Base-by-base conservation (phyloP, 2,113 vertebrate species). In the Callopanchax toddi region DNA sequence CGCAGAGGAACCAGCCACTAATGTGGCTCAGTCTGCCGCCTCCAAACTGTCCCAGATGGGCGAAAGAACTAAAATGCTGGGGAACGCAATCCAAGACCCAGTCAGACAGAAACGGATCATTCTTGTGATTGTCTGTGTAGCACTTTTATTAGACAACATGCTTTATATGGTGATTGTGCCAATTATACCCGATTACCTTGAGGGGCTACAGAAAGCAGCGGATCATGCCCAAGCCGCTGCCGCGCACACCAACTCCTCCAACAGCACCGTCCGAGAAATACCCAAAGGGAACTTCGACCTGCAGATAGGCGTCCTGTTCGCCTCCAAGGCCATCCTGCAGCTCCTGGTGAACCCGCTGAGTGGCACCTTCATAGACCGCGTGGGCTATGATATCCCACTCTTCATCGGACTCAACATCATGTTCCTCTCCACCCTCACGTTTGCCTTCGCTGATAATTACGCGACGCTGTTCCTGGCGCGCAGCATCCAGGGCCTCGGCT, bases 81-180 rank as follows among this genome's bases (percentile, higher is more conserved):
- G 94, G 68, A 87, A 85, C 26, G 95, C 89, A 20, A 92, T 97
- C 66, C 93, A 94, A 74, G 90, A 96, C 46, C 93, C 94, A 18
- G 91, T 86, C 44, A 85, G 94, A 44, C 95, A 96, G 86, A 92
- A 96, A 67, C 91, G 94, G 74, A 91, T 97, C 72, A 90, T 97
- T 78, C 84, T 98, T 70, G 82, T 94, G 12, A 96, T 96, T 72
- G 97, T 98, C 32, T 99, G 96, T 60, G 81, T 94, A 62, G 97
- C 93, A 21, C 94, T 99, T 63, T 89, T 98, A 22, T 86, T 99
- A 90, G 97, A 99, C 92, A 99, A 99, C 71, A 99, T 99, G 97
- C 93, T 99, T 34, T 98, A 96, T 74, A 98, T 98, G 97, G 97
- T 98, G 22, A 97, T 99, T 87, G 97, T 99, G 63, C 97, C 97